A percentile compares a stretch with the other conserved stretches of the same genome.
These are phyloP conservation scores for Hippocampus barbouri DNA, from an alignment of 2,113 vertebrate genomes.

Conservation along the genomic window DNA sequence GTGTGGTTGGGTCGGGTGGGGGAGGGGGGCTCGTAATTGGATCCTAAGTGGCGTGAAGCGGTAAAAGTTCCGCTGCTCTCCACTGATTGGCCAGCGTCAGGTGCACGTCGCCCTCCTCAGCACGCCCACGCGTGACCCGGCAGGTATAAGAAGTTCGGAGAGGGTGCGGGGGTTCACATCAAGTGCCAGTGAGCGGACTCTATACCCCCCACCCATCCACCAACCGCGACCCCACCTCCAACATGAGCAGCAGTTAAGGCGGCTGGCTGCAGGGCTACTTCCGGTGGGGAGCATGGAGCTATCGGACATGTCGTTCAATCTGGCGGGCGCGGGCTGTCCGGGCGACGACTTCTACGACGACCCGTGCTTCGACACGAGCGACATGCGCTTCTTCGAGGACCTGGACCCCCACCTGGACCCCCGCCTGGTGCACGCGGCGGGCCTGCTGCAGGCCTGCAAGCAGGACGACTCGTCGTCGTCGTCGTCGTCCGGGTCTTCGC, in stretches of 20 bases:
- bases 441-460: constrained; percentile 75
- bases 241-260: background rate
- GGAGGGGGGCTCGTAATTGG: constrained; percentile 36
- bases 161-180: constrained; percentile 28
- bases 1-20: background rate
- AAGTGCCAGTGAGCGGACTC: constrained; percentile 32
- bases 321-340: constrained; percentile 53
- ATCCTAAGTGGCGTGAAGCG: constrained; percentile 61
- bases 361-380: constrained; percentile 91
- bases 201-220: constrained; percentile 24
- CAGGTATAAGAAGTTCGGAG: constrained; percentile 51
- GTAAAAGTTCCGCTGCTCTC: constrained; percentile 54
- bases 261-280: background rate
- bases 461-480: constrained; percentile 75
- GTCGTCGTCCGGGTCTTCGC: constrained; percentile 39
- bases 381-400: constrained; percentile 98
- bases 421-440: constrained; percentile 82
- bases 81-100: constrained; percentile 58
- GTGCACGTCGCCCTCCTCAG: background rate
- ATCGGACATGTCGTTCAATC: constrained; percentile 87
- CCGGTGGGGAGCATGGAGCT: constrained; percentile 74
- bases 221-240: background rate
- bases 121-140: constrained; percentile 38
- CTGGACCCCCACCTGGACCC: constrained; percentile 76
- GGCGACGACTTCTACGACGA: constrained; percentile 95